Evolutionary conservation across 1,140 invertebrate species (phyloP).

Genomic region (Plectrocnemia conspersa): DNA sequence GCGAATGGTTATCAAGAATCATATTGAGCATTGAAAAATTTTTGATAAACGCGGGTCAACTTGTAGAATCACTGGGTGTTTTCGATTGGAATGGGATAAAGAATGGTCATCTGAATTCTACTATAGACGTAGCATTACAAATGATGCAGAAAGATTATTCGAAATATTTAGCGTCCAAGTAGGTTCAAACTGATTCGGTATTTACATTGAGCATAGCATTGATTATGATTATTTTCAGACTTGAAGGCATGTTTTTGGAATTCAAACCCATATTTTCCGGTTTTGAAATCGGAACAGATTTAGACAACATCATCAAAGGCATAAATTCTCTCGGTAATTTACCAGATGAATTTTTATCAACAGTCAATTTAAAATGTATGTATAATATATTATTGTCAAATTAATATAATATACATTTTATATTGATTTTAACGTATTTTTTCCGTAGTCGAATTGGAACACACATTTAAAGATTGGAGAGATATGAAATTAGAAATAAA

Average conservation of each 20-base stretch:
- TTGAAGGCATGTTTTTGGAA: conserved; percentile 42
- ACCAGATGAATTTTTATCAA: conserved; percentile 39
- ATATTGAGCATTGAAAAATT: conserved; percentile 38
- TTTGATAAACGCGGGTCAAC: conserved; percentile 35
- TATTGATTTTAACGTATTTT: conserved; percentile 10
- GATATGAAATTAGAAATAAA: conserved; percentile 39
- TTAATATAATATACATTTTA: background rate
- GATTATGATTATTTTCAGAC: conserved; percentile 32
- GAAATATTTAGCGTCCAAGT: conserved; percentile 40
- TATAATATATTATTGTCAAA: background rate
- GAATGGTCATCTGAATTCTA: conserved; percentile 36
- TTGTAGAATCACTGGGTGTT: conserved; percentile 38
- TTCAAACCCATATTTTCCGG: conserved; percentile 43
- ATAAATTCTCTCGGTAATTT: conserved; percentile 36
- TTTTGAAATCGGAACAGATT: conserved; percentile 38
- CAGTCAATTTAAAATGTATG: conserved; percentile 40
- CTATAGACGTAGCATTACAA: conserved; percentile 39
- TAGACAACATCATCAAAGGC: conserved; percentile 38
- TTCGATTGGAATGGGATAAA: conserved; percentile 37
- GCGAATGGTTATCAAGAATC: conserved; percentile 41
- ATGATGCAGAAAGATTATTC: conserved; percentile 39
- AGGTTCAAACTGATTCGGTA: conserved; percentile 1
- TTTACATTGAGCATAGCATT: background rate
- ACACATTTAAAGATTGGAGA: conserved; percentile 46
- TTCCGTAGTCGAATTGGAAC: conserved; percentile 38